Conservation (phyloP, 2,113 vertebrate species). For the Athene noctua region DNA sequence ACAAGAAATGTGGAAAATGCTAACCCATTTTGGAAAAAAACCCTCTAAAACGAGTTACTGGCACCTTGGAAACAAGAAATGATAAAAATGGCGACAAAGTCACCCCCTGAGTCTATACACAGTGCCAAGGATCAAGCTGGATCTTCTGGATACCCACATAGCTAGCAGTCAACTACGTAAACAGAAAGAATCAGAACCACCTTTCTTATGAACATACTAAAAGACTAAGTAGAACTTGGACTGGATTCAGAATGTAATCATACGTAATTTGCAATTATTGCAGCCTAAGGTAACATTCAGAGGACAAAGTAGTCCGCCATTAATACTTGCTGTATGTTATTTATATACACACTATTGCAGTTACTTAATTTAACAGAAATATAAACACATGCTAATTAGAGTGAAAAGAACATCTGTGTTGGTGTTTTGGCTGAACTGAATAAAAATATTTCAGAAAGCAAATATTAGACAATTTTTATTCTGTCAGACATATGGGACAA, state of each 20-base stretch:
- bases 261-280: not conserved
- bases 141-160: not conserved
- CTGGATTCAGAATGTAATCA: not conserved
- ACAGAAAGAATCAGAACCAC: not conserved
- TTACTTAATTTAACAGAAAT: constrained; percentile 22
- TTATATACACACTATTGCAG: not conserved
- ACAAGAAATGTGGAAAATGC: not conserved
- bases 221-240: not conserved
- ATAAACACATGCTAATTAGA: constrained; percentile 25
- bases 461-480: constrained; percentile 24
- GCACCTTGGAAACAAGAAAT: not conserved
- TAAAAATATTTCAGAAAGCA: constrained; percentile 38
- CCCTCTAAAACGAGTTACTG: not conserved
- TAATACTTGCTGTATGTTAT: not conserved
- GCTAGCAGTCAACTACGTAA: not conserved
- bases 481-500: constrained; percentile 4
- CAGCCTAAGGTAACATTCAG: not conserved
- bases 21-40: not conserved
- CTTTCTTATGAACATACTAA: not conserved
- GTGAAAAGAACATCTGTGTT: constrained; percentile 51
- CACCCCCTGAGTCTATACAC: not conserved
- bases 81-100: not conserved
- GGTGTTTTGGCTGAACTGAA: constrained; percentile 4
- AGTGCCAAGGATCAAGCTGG: not conserved
- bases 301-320: not conserved